Base-by-base conservation (phyloP, 2,888 invertebrate species). In the Ypsolopha sequella region DNA sequence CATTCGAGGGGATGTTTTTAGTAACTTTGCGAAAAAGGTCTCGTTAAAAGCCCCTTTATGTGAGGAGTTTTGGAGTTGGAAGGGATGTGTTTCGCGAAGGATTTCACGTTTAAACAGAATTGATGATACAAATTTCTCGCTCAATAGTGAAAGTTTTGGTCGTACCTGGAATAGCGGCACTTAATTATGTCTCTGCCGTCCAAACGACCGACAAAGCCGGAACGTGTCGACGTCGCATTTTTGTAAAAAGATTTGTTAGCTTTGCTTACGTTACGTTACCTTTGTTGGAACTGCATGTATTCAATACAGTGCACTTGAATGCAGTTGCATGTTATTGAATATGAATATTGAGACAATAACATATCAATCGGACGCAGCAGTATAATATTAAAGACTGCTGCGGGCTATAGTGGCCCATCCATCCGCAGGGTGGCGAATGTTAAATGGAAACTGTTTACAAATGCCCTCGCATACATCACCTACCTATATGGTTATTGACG, bases 41-140 rank as follows among this genome's bases (percentile, higher is more conserved):
- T 76, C 75, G 76, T 79, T 82, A 82, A 81, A 75, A 75, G 77
- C 73, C 73, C 73, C 69, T 77, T 82, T 82, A 82, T 82, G 81
- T 77, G 74, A 72, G 65, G 77, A 81, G 80, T 80, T 82, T 80
- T 70, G 66, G 69, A 75, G 79, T 79, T 76, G 61, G 59, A 57
- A 57, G 60, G 59, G 58, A 62, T 62, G 75, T 73, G 71, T 70
- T 67, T 62, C 62, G 56, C 41, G n/a, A 48, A 44, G 65, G 64
- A 75, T 70, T 69, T 72, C 65, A 60, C 70, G 65, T 70, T 78
- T 72, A 71, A 73, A 69, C 63, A 61, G 63, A 65, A 74, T 70
- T 67, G 68, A 70, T 73, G 66, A 65, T 63, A 73, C 65, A 48
- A 66, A 66, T 67, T 68, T 64, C 63, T 63, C 64, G 64, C 53